Base-by-base conservation (phyloP, 2,113 vertebrate species). In the Scomber scombrus region DNA sequence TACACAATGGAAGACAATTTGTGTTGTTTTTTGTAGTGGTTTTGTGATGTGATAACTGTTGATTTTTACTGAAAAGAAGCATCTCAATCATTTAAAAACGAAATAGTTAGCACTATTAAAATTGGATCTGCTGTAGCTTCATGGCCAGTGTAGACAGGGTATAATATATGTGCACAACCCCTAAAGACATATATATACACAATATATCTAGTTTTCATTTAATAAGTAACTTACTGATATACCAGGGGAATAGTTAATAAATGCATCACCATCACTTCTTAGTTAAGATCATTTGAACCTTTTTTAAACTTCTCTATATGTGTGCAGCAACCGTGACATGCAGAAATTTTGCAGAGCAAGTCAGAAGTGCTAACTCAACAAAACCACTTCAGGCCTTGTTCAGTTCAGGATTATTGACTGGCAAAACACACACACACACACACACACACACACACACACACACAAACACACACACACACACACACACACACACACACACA, bases 341-440 rank as follows among this genome's bases (percentile, higher is more conserved):
- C 56, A 55, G 58, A 23, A 51, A 80, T 16, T 54, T 72, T 73
- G 14, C 63, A 49, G 23, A 52, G 46, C 23, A 70, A 34, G 31
- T 47, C 55, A 21, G n/a, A 84, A 80, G 62, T 75, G 73, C 78
- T 91, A 86, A 83, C 75, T 75, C 85, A 85, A 83, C 63, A 84
- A 57, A 84, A 87, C 60, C 65, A 84, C 86, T 91, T 80, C 70
- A 90, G 92, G 81, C 81, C 91, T 90, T 91, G 90, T 89, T 85
- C 29, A 66, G 90, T 92, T 91, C 87, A 86, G 72, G 71, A 80
- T 86, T 92, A 91, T 91, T 81, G 90, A 93, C 82, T 77, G 65
- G 88, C 19, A 85, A 84, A 83, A 85, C 73, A 78, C 65, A 64
- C 54, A 18, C 66, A 18, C 78, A 31, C 72, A 55, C 77, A 60